These are phyloP conservation scores for Sebastes itinus DNA, from an alignment of 2,797 vertebrate species.

Conservation along the genomic window DNA sequence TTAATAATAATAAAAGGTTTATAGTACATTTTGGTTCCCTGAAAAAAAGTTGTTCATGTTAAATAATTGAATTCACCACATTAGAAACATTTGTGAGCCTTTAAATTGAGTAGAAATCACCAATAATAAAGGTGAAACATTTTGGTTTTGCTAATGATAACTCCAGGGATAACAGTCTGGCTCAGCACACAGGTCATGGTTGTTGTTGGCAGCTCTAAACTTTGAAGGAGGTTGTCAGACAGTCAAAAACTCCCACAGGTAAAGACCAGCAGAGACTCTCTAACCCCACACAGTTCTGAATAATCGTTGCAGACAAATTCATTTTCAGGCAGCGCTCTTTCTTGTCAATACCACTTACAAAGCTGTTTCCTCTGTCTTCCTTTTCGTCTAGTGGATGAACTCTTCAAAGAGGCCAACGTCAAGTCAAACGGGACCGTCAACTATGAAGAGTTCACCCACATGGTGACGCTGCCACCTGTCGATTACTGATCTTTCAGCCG, in stretches of 20 bases:
- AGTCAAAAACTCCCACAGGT: background rate
- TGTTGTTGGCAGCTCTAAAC: background rate
- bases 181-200: background rate
- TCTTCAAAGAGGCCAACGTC: slow-evolving; percentile 88
- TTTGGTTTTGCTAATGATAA: background rate
- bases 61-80: background rate
- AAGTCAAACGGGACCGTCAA: slow-evolving; percentile 84
- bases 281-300: background rate
- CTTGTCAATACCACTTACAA: background rate
- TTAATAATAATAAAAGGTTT: background rate
- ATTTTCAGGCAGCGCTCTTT: background rate
- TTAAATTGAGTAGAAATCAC: background rate
- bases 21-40: background rate
- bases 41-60: background rate
- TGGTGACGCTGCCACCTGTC: slow-evolving; percentile 83
- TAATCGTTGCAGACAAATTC: background rate
- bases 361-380: slow-evolving; percentile 6
- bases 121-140: background rate
- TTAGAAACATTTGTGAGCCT: background rate
- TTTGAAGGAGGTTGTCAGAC: background rate
- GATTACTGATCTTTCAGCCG: slow-evolving; percentile 82
- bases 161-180: background rate
- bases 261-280: background rate
- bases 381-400: slow-evolving; percentile 87
- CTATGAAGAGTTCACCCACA: slow-evolving; percentile 88